phyloP scores from a whole-genome alignment of 2,113 vertebrate species.

The Otocyon megalotis region DNA sequence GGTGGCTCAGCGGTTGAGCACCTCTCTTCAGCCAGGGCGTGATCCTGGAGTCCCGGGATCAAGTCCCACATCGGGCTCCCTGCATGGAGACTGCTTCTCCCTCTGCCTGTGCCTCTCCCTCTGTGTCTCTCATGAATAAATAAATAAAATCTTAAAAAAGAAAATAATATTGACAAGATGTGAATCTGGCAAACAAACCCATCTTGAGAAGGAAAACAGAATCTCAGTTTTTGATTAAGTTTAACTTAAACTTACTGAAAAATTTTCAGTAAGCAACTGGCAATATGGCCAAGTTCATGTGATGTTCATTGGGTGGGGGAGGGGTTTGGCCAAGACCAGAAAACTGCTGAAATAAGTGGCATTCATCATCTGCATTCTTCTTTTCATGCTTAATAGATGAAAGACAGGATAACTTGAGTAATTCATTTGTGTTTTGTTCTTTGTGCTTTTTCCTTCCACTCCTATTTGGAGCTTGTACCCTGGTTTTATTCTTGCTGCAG shows the following conservation, averaged over 20 bases:
- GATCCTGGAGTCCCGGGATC: too few relatives aligned
- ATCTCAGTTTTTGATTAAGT: not conserved
- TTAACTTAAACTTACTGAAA: not conserved
- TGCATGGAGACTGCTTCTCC: too few relatives aligned
- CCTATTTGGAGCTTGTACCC: not conserved
- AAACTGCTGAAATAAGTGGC: not conserved
- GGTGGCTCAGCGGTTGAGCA: too few relatives aligned
- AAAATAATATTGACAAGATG: not conserved
- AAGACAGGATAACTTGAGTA: not conserved
- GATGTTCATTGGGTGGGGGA: not conserved
- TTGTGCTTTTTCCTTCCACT: not conserved
- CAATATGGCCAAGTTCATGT: rapidly evolving
- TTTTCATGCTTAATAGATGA: not conserved
- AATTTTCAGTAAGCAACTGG: not conserved
- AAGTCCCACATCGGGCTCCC: too few relatives aligned
- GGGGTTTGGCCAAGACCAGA: not conserved
- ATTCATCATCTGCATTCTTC: not conserved
- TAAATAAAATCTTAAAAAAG: too few relatives aligned
- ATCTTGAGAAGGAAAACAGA: not conserved
- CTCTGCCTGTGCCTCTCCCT: too few relatives aligned
- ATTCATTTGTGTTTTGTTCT: not conserved
- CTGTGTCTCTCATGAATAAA: too few relatives aligned
- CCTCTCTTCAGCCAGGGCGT: too few relatives aligned
- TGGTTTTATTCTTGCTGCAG: not conserved
- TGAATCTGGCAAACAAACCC: not conserved